These are phyloP conservation scores for Trachops cirrhosus DNA, from an alignment of 2,797 vertebrate species.

Conservation along the genomic window DNA sequence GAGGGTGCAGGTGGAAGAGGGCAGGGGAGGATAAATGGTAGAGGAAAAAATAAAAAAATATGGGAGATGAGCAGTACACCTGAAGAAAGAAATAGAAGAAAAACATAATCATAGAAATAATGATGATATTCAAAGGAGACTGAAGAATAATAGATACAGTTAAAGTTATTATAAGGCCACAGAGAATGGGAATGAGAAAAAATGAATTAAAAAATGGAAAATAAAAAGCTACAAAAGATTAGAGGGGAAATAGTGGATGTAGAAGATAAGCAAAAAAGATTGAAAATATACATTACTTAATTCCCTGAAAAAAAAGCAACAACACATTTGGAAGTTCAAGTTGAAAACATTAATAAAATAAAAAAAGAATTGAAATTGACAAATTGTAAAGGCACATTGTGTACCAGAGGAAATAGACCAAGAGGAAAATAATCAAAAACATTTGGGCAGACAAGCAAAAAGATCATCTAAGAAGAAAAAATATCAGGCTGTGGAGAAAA, in stretches of 20 bases:
- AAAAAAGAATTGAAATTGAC: not conserved
- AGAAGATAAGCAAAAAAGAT: not conserved
- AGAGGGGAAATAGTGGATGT: not conserved
- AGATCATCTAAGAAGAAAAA: not conserved
- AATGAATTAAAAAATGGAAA: not conserved
- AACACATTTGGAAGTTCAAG: not conserved
- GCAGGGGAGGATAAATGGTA: not conserved
- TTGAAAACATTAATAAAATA: not conserved
- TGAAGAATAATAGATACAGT: not conserved
- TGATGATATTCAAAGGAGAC: not conserved
- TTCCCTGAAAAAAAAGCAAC: not conserved
- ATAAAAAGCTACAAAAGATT: not conserved
- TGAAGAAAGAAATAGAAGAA: not conserved
- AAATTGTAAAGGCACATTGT: not conserved
- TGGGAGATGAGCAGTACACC: not conserved
- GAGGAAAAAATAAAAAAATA: not conserved
- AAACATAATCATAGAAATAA: not conserved
- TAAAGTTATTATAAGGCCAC: not conserved
- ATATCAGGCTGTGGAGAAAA: not conserved
- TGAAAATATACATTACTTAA: not conserved
- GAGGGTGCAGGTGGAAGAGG: not conserved
- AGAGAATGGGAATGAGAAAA: not conserved
- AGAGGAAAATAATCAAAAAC: not conserved
- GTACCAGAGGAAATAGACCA: not conserved
- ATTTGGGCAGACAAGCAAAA: not conserved